These are phyloP conservation scores for Himalopsyche japonica DNA, from an alignment of 2,888 invertebrate species.

Conservation along the genomic window DNA sequence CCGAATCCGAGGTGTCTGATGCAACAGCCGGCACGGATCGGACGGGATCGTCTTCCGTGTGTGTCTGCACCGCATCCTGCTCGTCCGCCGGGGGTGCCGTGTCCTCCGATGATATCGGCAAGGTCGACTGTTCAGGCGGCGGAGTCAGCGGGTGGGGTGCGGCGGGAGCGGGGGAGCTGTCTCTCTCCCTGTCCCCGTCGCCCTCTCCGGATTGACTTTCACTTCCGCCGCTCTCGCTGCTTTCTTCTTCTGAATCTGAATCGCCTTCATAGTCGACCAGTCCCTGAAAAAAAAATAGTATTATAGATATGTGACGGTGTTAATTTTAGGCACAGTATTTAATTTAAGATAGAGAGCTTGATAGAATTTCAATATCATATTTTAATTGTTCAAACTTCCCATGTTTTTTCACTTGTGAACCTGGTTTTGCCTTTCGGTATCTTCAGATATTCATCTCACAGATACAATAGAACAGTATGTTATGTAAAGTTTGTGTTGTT, in stretches of 20 bases:
- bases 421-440: too few species aligned
- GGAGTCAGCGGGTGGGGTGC: constrained; percentile 20
- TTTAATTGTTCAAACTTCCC: too few species aligned
- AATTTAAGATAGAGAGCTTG: too few species aligned
- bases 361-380: too few species aligned
- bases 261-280: constrained; percentile 97
- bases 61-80: constrained; percentile 46
- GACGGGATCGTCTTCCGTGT: background rate
- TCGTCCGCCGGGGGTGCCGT: constrained; percentile 71
- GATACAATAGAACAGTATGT: too few species aligned
- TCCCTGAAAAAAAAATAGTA: constrained; percentile 62
- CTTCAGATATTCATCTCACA: too few species aligned
- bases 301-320: background rate
- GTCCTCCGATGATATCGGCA: constrained; percentile 65
- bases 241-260: constrained; percentile 92
- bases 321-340: background rate
- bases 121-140: constrained; percentile 51
- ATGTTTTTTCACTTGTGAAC: too few species aligned
- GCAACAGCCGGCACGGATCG: background rate
- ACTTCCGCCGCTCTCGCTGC: constrained; percentile 36
- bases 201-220: constrained; percentile 12
- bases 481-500: too few species aligned
- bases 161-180: constrained; percentile 32
- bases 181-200: constrained; percentile 51
- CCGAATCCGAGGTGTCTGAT: background rate